Evolutionary conservation across 2,797 vertebrate species (phyloP), one percentile per base, ranked within the genome.

Genomic region (Ispidina lecontei): DNA sequence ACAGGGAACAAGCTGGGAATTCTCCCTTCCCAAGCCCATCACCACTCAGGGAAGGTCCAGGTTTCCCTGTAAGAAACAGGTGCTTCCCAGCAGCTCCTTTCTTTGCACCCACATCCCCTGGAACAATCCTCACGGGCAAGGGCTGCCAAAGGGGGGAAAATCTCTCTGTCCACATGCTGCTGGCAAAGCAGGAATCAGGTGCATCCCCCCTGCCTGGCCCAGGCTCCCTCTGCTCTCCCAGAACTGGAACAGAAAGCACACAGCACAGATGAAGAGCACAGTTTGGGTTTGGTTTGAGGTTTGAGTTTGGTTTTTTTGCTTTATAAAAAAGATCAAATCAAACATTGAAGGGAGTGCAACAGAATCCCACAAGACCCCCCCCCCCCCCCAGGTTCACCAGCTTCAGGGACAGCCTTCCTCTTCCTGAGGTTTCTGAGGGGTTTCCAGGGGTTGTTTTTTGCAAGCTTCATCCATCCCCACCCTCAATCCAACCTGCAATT

Each of bases 261-360:
- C 58, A 69, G 79, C 73, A 56, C 21, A 78, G 59, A 18, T 52
- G 51, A 91, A 77, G 84, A 85, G 78, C 62, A 87, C 46, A 47
- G 35, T 8, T 51, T 51, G 25, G 47, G 15, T 26, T 47, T 22
- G 44, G 19, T 46, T 46, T 46, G 37, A 37, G 12, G 37, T 46
- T 46, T 21, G 37, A 12, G 12, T 21, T 46, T 46, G 20, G 19
- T 44, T 44, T 18, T 29, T 55, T 35, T 52, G 41, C 74, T 94
- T 94, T 93, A 91, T 96, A 89, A 83, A 91, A 85, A 49, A 47
- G 37, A 89, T 39, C 28, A 6, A 85, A 71, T 81, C 54, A 62
- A 22, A 89, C 7, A 3, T 75, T 84, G 35, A 78, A 84, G 88
- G 18, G 60, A 92, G 88, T 91, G 90, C 91, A 94, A 90, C 59